Conservation (phyloP, 2,113 vertebrate species). For the Cottus gobio region DNA sequence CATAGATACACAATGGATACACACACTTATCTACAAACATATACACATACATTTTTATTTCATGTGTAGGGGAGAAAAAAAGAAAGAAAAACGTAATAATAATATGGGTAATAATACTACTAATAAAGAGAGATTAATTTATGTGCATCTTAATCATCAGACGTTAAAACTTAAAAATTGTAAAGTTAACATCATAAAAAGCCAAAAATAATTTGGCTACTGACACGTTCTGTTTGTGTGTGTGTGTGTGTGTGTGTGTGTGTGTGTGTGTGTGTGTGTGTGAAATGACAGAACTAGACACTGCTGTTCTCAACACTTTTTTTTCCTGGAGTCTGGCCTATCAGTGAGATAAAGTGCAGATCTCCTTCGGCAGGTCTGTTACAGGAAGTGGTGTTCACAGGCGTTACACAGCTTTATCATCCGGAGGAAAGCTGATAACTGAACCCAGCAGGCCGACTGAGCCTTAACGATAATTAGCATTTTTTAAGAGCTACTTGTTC, state of each 20-base stretch:
- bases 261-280: conserved; percentile 40
- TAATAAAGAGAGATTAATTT: no score
- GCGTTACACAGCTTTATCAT: conserved; percentile 51
- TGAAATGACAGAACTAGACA: conserved; percentile 45
- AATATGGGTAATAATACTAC: no score
- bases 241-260: conserved; percentile 16
- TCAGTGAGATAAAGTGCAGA: conserved; percentile 78
- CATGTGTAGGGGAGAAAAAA: no score
- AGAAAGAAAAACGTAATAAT: no score
- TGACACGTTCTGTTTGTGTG: conserved; percentile 23
- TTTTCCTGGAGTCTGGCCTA: conserved; percentile 74
- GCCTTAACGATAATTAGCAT: conserved; percentile 43
- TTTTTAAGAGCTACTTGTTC: not conserved
- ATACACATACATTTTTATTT: no score
- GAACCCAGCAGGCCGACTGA: conserved; percentile 24
- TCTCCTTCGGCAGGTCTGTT: conserved; percentile 68
- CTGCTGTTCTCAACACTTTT: conserved; percentile 65
- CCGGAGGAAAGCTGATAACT: conserved; percentile 52
- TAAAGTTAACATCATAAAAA: no score
- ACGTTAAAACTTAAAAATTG: no score
- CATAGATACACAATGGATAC: no score
- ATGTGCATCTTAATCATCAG: no score
- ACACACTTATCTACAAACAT: no score
- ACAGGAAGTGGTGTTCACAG: conserved; percentile 66
- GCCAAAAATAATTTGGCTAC: not conserved